Percentiles rank a stretch among this genome's conserved stretches.
These are phyloP conservation scores for Peromyscus leucopus DNA, from an alignment of 2,113 vertebrate genomes.

Conservation along the genomic window DNA sequence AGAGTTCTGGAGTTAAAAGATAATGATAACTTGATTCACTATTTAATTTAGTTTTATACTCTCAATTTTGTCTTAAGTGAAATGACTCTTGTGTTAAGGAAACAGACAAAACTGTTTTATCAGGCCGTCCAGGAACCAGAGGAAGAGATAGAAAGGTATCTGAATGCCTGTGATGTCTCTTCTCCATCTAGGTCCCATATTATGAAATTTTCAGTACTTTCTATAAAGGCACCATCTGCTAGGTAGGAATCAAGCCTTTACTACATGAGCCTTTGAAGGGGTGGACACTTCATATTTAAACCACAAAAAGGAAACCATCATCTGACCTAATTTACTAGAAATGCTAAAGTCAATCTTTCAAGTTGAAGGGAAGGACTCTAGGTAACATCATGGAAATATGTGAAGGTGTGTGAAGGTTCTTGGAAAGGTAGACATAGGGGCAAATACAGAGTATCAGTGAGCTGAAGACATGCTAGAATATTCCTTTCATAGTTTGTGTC, in stretches of 20 bases:
- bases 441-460: neutral
- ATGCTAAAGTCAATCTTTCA: neutral
- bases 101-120: neutral
- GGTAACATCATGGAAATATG: neutral
- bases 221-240: neutral
- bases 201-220: neutral
- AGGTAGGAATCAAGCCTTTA: neutral
- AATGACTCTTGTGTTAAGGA: conserved; percentile 14
- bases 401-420: neutral
- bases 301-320: neutral
- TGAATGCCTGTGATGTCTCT: neutral
- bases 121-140: neutral
- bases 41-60: conserved; percentile 13
- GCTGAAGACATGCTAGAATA: neutral
- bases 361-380: neutral
- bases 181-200: neutral
- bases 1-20: neutral
- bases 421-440: neutral
- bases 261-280: neutral
- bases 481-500: neutral
- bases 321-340: neutral
- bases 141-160: neutral
- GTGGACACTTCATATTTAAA: neutral
- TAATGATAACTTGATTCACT: neutral
- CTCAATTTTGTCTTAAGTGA: neutral